Percentiles rank a stretch among this genome's conserved stretches.
These are phyloP conservation scores for Ectemnius continuus DNA, from an alignment of 2,888 invertebrate genomes.

Conservation along the genomic window DNA sequence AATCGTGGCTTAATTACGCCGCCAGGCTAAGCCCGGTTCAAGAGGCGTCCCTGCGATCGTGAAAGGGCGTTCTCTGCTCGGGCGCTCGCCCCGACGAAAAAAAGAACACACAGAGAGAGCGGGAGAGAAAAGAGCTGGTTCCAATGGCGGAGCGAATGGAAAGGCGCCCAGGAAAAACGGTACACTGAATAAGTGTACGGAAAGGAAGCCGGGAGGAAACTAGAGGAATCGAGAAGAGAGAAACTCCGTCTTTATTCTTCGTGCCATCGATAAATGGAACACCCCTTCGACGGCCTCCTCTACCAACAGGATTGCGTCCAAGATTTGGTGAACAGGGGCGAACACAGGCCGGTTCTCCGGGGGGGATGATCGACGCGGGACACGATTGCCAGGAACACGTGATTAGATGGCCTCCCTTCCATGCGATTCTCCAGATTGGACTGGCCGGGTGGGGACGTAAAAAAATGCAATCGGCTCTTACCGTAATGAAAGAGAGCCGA, in stretches of 20 bases:
- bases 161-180: no score
- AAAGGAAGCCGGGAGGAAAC: constrained; percentile 19
- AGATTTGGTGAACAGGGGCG: constrained; percentile 41
- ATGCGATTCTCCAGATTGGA: constrained; percentile 71
- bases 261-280: constrained; percentile 54
- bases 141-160: background rate
- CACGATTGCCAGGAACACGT: constrained; percentile 73
- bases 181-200: background rate
- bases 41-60: constrained; percentile 48
- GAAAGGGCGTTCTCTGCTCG: constrained; percentile 49
- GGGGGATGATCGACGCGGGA: constrained; percentile 59
- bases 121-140: constrained; percentile 11
- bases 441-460: constrained; percentile 69
- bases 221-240: constrained; percentile 34
- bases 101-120: constrained; percentile 31
- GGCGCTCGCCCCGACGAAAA: constrained; percentile 6
- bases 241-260: constrained; percentile 34
- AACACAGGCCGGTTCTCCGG: constrained; percentile 25
- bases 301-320: constrained; percentile 53
- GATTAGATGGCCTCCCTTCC: constrained; percentile 75
- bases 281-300: constrained; percentile 24
- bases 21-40: constrained; percentile 66
- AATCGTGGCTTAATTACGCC: constrained; percentile 72
- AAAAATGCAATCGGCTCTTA: constrained; percentile 78
- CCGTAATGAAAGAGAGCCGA: constrained; percentile 75